phyloP scores from a whole-genome alignment of 2,797 vertebrate genomes.

The Varecia variegata region DNA sequence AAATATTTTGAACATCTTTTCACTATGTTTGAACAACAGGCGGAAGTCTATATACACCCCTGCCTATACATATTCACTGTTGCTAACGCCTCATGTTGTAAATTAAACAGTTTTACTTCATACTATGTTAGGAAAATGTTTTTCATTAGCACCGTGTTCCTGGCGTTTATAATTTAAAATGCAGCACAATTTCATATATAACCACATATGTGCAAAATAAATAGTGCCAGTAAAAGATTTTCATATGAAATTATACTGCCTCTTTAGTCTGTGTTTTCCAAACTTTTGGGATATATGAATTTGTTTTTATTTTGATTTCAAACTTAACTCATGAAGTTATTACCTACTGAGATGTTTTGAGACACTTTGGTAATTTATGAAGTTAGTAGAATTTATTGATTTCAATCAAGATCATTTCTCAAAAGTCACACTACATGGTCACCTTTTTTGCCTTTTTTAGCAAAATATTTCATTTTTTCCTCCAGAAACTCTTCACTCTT shows the following conservation, averaged over 20 bases:
- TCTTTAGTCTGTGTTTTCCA: not conserved
- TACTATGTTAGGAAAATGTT: not conserved
- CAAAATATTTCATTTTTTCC: not conserved
- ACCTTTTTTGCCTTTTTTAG: not conserved
- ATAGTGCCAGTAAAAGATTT: not conserved
- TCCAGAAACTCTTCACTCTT: not conserved
- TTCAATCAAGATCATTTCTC: not conserved
- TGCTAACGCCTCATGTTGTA: not conserved
- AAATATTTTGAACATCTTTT: conserved; percentile 13
- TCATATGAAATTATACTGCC: not conserved
- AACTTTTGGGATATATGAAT: not conserved
- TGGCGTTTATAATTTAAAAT: not conserved
- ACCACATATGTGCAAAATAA: not conserved
- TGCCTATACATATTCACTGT: not conserved
- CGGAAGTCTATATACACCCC: not conserved
- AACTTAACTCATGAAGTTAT: not conserved
- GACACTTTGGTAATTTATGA: not conserved
- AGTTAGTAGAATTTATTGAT: not conserved
- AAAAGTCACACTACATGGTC: not conserved
- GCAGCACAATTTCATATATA: not conserved
- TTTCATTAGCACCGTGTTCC: not conserved
- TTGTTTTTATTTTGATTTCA: not conserved
- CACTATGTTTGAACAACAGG: conserved; percentile 36
- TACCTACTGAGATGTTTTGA: not conserved
- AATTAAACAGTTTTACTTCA: not conserved